Percentiles rank a stretch among this genome's conserved stretches.
Evolutionary conservation across 2,888 invertebrate genomes (phyloP).

Genomic region (Syrista parreyssii): DNA sequence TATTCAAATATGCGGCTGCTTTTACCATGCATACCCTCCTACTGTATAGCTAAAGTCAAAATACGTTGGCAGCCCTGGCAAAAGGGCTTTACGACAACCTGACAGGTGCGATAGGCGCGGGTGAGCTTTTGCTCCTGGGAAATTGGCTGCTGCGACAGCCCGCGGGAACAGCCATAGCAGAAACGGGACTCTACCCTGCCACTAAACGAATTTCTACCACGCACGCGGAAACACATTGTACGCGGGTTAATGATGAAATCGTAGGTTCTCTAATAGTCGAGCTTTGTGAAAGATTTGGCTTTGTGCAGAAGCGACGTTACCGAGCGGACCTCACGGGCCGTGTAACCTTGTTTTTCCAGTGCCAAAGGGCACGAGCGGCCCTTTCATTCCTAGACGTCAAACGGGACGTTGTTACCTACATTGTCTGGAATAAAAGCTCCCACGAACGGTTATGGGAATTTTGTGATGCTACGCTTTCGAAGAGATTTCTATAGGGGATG

Average conservation of each 20-base stretch:
- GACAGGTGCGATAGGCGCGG: not conserved
- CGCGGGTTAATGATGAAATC: conserved; percentile 34
- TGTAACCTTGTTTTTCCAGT: conserved; percentile 34
- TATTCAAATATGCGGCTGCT: not conserved
- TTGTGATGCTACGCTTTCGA: not conserved
- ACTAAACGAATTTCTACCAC: not conserved
- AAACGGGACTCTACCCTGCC: not conserved
- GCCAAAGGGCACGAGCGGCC: not conserved
- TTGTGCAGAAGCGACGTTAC: conserved; percentile 8
- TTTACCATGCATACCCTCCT: not conserved
- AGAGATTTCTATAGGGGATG: not conserved
- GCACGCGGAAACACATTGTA: conserved; percentile 22
- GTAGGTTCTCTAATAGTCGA: conserved; percentile 25
- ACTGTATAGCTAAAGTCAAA: not conserved
- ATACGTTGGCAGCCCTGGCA: not conserved
- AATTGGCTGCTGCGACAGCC: conserved; percentile 22
- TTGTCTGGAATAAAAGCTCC: not conserved
- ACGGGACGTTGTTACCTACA: conserved; percentile 11
- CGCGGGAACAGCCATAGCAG: not conserved
- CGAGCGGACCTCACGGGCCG: conserved; percentile 18
- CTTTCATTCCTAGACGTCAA: conserved; percentile 32
- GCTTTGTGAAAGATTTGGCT: conserved; percentile 10
- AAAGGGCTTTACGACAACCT: not conserved
- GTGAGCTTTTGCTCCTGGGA: conserved; percentile 3
- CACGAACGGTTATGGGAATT: not conserved